Evolutionary conservation across 2,888 invertebrate genomes (phyloP).

Genomic region (Eledona agricola): DNA sequence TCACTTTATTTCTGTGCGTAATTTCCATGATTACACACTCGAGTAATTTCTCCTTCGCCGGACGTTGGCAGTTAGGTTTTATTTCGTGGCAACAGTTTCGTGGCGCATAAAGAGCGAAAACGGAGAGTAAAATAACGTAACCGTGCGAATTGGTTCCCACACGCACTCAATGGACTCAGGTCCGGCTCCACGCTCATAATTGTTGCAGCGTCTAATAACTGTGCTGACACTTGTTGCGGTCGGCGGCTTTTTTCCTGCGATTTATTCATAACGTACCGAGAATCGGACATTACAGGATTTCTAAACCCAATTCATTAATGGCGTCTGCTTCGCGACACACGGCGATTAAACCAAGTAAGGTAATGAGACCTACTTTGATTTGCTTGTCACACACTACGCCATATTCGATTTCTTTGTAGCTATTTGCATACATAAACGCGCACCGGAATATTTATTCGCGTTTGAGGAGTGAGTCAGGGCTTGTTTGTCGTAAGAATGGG

Average conservation of each 20-base stretch:
- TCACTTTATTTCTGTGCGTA: too few species aligned
- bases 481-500: too few species aligned
- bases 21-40: too few species aligned
- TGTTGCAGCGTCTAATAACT: too few species aligned
- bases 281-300: constrained; percentile 10
- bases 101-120: too few species aligned
- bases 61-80: too few species aligned
- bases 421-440: constrained; percentile 36
- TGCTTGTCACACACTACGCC: constrained; percentile 35
- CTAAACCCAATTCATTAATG: constrained; percentile 10
- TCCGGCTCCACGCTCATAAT: too few species aligned
- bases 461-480: not conserved
- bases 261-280: constrained; percentile 15
- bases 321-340: not conserved
- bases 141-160: too few species aligned
- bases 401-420: constrained; percentile 36
- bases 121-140: too few species aligned
- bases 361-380: constrained; percentile 31
- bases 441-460: constrained; percentile 27
- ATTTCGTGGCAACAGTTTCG: too few species aligned
- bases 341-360: constrained; percentile 25
- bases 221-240: constrained; percentile 15
- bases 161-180: too few species aligned
- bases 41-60: too few species aligned
- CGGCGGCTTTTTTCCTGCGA: constrained; percentile 10